Evolutionary conservation across 2,113 vertebrate species (phyloP).

Genomic region (Hassar affinis): DNA sequence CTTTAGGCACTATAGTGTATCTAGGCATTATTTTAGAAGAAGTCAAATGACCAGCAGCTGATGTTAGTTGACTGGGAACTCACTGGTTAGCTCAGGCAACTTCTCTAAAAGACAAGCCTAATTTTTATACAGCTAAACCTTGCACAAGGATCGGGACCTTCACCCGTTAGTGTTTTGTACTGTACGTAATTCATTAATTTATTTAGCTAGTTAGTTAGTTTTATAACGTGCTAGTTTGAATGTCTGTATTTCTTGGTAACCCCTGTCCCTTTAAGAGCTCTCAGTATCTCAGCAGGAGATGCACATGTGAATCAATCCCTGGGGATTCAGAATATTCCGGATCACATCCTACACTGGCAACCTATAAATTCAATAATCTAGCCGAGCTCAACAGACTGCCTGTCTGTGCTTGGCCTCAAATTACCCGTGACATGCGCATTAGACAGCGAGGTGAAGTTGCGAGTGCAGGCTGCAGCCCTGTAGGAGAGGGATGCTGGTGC

Average conservation of each 20-base stretch:
- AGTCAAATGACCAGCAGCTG: background rate
- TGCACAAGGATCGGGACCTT: background rate
- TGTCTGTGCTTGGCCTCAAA: conserved; percentile 1
- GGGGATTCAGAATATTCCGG: background rate
- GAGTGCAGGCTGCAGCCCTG: background rate
- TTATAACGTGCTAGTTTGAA: background rate
- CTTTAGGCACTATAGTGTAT: too few relatives aligned
- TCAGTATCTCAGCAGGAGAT: background rate
- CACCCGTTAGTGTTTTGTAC: too few relatives aligned
- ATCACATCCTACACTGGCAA: background rate
- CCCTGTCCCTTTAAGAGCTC: conserved; percentile 9
- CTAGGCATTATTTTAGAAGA: background rate
- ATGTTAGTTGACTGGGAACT: background rate
- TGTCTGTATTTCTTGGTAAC: background rate
- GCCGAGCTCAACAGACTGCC: conserved; percentile 5
- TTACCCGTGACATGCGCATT: conserved; percentile 24
- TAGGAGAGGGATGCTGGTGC: conserved; percentile 11
- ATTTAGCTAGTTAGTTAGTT: too few relatives aligned
- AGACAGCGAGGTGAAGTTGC: background rate
- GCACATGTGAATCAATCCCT: background rate
- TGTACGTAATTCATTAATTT: too few relatives aligned
- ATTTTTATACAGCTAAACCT: background rate
- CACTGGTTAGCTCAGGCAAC: background rate
- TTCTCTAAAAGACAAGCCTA: background rate
- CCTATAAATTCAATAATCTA: background rate